Conservation (phyloP, 1,140 invertebrate genomes). For the Bombyx mori region ASM3026992v2 NC_085121.1:5645501-5646000, state of each 20-base stretch:
- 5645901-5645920: conserved; percentile 68
- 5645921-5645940: conserved; percentile 64
- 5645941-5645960: conserved; percentile 48
- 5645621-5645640: conserved; percentile 46
- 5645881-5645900: conserved; percentile 62
- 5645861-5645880: conserved; percentile 46
- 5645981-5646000: conserved; percentile 48
- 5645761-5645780: conserved; percentile 62
- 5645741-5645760: conserved; percentile 45
- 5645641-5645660: conserved; percentile 23
- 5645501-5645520: conserved; percentile 82
- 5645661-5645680: conserved; percentile 30
- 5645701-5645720: conserved; percentile 50
- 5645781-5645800: conserved; percentile 63
- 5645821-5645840: conserved; percentile 53
- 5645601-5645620: conserved; percentile 80
- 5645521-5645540: conserved; percentile 79
- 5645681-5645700: conserved; percentile 47
- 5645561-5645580: conserved; percentile 76
- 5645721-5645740: conserved; percentile 53
- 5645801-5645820: conserved; percentile 54
- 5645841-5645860: conserved; percentile 60
- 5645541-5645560: conserved; percentile 61
- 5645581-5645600: conserved; percentile 87
- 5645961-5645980: conserved; percentile 45